phyloP scores from a whole-genome alignment of 1,140 invertebrate genomes.

The Oncopodura yosiiana region DNA sequence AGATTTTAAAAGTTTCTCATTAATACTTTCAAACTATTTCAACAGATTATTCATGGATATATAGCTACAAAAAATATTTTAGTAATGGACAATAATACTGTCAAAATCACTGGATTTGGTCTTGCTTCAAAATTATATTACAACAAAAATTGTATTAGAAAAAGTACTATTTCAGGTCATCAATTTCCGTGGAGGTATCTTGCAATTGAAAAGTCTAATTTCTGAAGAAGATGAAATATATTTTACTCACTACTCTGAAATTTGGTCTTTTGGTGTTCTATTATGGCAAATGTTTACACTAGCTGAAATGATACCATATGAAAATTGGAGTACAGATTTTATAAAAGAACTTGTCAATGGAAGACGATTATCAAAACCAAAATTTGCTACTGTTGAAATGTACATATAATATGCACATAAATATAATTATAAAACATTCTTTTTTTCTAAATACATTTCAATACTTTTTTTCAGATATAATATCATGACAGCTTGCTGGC shows the following conservation, averaged over 20 bases:
- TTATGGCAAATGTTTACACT: slow-evolving; percentile 6
- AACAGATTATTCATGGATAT: no score
- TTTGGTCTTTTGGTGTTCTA: no score
- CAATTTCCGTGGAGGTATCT: neutral
- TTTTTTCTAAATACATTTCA: neutral
- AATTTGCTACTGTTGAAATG: slow-evolving; percentile 1
- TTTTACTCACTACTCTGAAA: slow-evolving; percentile 4
- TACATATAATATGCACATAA: neutral
- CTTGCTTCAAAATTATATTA: neutral
- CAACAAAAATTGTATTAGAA: neutral
- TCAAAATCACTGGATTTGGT: neutral
- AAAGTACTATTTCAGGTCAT: neutral
- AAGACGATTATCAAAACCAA: neutral
- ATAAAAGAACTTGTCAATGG: neutral
- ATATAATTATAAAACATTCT: neutral
- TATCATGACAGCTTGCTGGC: slow-evolving; percentile 4
- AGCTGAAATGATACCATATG: neutral
- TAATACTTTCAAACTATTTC: no score
- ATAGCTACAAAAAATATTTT: neutral
- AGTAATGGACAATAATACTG: neutral
- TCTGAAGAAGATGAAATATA: neutral
- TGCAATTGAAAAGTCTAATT: neutral
- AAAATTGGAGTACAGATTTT: neutral
- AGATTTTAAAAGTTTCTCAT: no score
- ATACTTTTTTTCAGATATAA: neutral